Percentiles rank a stretch among this genome's conserved stretches.
phyloP scores from a whole-genome alignment of 2,888 invertebrate species.

The Scaptomyza tumidula region DNA sequence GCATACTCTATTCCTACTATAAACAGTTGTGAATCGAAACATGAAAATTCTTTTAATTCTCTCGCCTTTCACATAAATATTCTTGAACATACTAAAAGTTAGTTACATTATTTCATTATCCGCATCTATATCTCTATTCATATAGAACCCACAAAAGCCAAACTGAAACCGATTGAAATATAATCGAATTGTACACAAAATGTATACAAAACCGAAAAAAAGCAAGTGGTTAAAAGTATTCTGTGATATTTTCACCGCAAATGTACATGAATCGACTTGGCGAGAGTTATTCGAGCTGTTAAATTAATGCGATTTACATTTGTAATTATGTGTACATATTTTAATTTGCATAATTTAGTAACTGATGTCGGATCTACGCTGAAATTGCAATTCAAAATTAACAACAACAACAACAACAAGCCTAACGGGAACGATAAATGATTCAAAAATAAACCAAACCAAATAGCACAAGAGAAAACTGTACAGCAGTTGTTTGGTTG shows the following conservation, averaged over 20 bases:
- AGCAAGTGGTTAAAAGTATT: conserved; percentile 23
- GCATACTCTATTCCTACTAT: conserved; percentile 10
- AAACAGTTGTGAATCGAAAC: neutral
- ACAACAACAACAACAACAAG: neutral
- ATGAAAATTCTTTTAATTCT: neutral
- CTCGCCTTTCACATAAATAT: too few relatives aligned
- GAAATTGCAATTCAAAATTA: conserved; percentile 17
- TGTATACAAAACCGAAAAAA: conserved; percentile 12
- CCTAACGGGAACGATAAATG: neutral
- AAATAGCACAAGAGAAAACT: conserved; percentile 1
- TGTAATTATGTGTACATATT: conserved; percentile 77
- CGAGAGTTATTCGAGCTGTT: conserved; percentile 50
- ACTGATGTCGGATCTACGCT: conserved; percentile 42
- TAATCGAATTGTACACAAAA: conserved; percentile 21
- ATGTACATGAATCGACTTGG: conserved; percentile 67
- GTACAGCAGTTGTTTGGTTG: conserved; percentile 42
- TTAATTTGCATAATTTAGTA: conserved; percentile 78
- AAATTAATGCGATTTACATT: conserved; percentile 75
- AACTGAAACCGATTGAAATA: conserved; percentile 14
- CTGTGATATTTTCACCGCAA: conserved; percentile 69
- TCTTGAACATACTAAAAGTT: too few relatives aligned
- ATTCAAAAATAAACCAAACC: conserved; percentile 3
- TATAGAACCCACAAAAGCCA: neutral
- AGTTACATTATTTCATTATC: neutral
- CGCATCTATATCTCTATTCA: neutral